Evolutionary conservation across 2,797 vertebrate species (phyloP), one percentile per base, ranked within the genome.

Genomic region (Typhlichthys subterraneus): DNA sequence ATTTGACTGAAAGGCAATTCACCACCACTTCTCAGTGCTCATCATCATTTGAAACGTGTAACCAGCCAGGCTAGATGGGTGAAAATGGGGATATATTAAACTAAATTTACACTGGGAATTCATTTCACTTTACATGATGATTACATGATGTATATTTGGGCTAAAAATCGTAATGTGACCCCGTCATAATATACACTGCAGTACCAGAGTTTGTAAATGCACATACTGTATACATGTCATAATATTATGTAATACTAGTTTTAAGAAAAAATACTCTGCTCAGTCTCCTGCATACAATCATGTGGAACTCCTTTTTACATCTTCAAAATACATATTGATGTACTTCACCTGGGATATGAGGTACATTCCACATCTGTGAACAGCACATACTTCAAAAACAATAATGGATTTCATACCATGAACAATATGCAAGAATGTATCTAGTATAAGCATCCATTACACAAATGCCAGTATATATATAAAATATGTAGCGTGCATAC

Each of bases 341-440:
- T 92, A 88, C 92, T 92, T 89, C 92, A 90, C 88, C 88, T 92
- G 90, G 88, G 88, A 80, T 84, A 73, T 88, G 86, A 83, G 85
- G 80, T 77, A 65, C 92, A 93, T 94, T 94, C 93, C 93, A 91
- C 92, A 90, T 91, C 89, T 89, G 92, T 85, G 75, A 86, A 83
- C 85, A 81, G 72, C 90, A 88, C 85, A 23, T 3, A 23, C 3
- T 23, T 79, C 90, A 82, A 88, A 85, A 90, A 91, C 87, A 82
- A 92, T 93, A 94, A 95, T 94, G 93, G 86, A 89, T 94, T 91
- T 90, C 88, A 81, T 86, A 92, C 82, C 89, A 89, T 82, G 85
- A 73, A 38, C 33, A 38, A 42, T 42, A 42, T 42, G 6, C 38
- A 7, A 8, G 38, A 42, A 7, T 42, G 6, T 7, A 42, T 6